Evolutionary conservation across 2,113 vertebrate genomes (phyloP).

Genomic region (Phrynocephalus versicolor): DNA sequence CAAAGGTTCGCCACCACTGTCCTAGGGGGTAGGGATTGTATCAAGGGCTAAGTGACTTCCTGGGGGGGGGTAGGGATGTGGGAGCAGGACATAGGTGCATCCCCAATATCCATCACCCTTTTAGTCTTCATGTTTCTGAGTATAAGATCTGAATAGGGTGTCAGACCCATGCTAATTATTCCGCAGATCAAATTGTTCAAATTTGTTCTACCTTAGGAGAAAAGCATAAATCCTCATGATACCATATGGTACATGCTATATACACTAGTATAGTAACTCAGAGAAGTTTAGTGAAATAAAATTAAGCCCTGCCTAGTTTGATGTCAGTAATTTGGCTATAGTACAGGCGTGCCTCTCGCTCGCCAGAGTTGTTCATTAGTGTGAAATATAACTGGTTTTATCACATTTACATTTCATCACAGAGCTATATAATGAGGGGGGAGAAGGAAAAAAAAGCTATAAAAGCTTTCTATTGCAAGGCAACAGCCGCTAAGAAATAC

Average conservation of each 20-base stretch:
- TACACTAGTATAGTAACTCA: conserved; percentile 15
- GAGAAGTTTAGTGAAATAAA: conserved; percentile 40
- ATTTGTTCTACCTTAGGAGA: neutral
- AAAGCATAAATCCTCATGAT: neutral
- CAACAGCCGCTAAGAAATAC: conserved; percentile 57
- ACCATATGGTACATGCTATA: neutral
- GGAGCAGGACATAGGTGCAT: no score
- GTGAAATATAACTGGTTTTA: conserved; percentile 56
- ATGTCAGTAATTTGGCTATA: conserved; percentile 47
- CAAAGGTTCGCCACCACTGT: no score
- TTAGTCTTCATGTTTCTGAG: no score
- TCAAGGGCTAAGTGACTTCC: no score
- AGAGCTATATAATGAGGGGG: conserved; percentile 59
- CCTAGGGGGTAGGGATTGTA: no score
- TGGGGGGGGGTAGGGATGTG: no score
- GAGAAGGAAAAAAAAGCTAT: conserved; percentile 53
- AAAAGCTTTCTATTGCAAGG: conserved; percentile 54
- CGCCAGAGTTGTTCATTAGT: conserved; percentile 56
- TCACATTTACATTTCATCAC: conserved; percentile 56
- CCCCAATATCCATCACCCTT: no score
- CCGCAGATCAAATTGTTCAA: neutral
- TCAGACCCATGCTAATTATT: rapidly evolving
- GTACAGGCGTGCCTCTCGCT: conserved; percentile 38
- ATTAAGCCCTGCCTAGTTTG: conserved; percentile 48
- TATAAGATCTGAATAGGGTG: no score